Evolutionary conservation across 2,113 vertebrate species (phyloP).

Genomic region (Notiomystis cincta): DNA sequence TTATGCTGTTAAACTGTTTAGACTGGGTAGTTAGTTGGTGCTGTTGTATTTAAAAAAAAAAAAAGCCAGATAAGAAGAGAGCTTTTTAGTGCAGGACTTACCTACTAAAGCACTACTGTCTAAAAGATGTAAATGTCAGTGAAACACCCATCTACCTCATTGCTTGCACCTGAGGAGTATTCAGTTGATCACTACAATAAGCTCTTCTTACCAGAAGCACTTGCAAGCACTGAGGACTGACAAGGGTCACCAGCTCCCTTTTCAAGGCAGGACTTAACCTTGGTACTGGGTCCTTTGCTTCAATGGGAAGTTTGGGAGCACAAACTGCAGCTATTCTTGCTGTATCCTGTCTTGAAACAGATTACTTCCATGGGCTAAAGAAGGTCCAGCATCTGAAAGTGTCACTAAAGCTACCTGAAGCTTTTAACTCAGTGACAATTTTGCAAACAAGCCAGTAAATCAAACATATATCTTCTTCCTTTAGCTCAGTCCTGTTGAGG

Average conservation of each 20-base stretch:
- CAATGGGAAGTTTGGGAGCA: background rate
- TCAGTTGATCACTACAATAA: background rate
- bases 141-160: background rate
- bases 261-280: background rate
- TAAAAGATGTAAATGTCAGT: background rate
- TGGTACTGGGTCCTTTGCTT: background rate
- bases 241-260: background rate
- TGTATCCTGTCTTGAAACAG: background rate
- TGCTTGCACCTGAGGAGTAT: background rate
- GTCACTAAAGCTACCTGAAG: background rate
- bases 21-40: accelerated
- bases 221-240: background rate
- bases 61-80: background rate
- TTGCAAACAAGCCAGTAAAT: background rate
- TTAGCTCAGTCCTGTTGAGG: background rate
- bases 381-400: background rate
- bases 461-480: background rate
- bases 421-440: background rate
- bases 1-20: background rate
- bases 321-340: background rate
- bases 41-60: background rate
- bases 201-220: background rate
- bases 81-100: background rate
- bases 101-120: background rate
- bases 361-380: background rate